A percentile compares a stretch with the other conserved stretches of the same genome.
These are phyloP conservation scores for Liparis tanakae DNA, from an alignment of 2,797 vertebrate species.

Conservation along the genomic window DNA sequence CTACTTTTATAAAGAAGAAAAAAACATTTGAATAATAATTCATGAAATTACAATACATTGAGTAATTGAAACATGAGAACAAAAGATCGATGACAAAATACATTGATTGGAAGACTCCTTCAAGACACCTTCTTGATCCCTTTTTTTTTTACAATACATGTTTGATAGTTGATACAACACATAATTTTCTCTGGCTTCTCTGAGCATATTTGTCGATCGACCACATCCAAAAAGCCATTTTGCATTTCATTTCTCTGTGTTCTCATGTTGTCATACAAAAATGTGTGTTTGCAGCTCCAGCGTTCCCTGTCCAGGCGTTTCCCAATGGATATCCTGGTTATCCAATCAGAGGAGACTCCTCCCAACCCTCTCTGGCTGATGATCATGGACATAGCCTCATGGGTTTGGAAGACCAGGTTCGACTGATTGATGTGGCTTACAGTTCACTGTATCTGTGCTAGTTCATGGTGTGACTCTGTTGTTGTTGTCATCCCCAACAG, in stretches of 20 bases:
- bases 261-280: constrained; percentile 6
- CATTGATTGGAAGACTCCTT: not conserved
- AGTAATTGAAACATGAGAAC: not conserved
- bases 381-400: constrained; percentile 92
- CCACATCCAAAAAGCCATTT: not conserved
- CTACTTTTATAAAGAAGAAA: not conserved
- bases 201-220: not conserved
- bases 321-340: constrained; percentile 96
- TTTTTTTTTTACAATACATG: not conserved
- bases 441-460: not conserved
- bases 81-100: not conserved
- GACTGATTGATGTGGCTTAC: not conserved
- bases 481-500: constrained; percentile 71
- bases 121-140: not conserved
- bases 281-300: constrained; percentile 84
- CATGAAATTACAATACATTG: not conserved
- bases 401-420: constrained; percentile 94
- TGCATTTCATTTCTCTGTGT: not conserved
- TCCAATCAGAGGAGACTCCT: constrained; percentile 87
- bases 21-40: not conserved
- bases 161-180: not conserved
- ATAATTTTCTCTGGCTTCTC: not conserved
- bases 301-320: constrained; percentile 90
- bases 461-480: constrained; percentile 9
- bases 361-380: constrained; percentile 90